Conservation (phyloP, 1,140 invertebrate genomes). For the Cydia pomonella region DNA sequence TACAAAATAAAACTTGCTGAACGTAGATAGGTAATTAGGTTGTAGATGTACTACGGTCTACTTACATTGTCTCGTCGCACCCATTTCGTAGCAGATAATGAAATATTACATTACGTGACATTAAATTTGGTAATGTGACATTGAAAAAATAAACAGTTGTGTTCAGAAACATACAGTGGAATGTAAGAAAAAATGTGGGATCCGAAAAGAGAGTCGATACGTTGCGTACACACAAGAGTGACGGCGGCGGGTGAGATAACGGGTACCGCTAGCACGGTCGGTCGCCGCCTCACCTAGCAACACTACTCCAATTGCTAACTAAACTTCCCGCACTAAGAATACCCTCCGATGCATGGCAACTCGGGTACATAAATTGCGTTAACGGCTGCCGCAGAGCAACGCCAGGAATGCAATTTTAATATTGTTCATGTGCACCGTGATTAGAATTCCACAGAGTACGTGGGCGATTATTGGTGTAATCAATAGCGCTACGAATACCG, state of each 20-base stretch:
- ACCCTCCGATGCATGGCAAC: neutral
- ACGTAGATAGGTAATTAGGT: conserved; percentile 44
- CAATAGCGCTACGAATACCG: neutral
- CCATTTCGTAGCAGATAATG: conserved; percentile 74
- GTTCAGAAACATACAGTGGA: conserved; percentile 2
- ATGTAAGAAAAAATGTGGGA: conserved; percentile 1
- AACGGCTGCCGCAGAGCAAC: conserved; percentile 1
- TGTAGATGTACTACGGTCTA: conserved; percentile 41
- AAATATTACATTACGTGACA: conserved; percentile 57
- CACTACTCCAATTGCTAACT: neutral
- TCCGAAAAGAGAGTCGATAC: neutral
- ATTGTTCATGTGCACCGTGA: conserved; percentile 22
- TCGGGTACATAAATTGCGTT: neutral
- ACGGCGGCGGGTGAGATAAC: neutral
- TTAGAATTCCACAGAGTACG: conserved; percentile 14
- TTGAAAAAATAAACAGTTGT: conserved; percentile 18
- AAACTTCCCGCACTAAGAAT: neutral
- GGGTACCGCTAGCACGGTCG: neutral
- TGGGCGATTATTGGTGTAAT: conserved; percentile 30
- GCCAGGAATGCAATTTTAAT: conserved; percentile 16
- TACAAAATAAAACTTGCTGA: conserved; percentile 62
- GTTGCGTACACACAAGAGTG: neutral
- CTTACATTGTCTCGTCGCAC: conserved; percentile 77
- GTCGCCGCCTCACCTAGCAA: neutral
- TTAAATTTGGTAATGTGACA: conserved; percentile 22